A percentile compares a stretch with the other conserved stretches of the same genome.
phyloP scores from a whole-genome alignment of 2,888 invertebrate species.

The Drosophila ochracea region DNA sequence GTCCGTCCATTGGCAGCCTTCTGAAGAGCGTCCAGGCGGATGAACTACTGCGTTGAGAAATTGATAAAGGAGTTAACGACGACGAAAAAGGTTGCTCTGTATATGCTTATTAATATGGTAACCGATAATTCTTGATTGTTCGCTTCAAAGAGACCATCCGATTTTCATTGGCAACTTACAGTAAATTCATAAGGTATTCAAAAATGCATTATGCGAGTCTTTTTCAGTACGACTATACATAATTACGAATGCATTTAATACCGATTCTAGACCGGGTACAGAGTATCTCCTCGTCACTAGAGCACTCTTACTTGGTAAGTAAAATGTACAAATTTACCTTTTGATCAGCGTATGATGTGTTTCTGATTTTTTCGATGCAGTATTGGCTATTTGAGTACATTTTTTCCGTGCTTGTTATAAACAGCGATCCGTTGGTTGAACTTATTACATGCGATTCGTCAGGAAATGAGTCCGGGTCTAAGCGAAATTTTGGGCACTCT shows the following conservation, averaged over 20 bases:
- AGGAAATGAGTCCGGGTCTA: constrained; percentile 75
- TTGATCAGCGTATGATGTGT: constrained; percentile 56
- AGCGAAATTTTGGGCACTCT: constrained; percentile 80
- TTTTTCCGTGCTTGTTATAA: constrained; percentile 66
- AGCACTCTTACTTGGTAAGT: neutral
- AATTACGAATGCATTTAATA: neutral
- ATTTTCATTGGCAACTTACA: neutral
- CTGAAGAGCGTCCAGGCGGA: neutral
- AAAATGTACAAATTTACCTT: constrained; percentile 66
- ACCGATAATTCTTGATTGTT: neutral
- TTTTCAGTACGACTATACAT: neutral
- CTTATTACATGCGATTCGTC: constrained; percentile 81
- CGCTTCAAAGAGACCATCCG: neutral
- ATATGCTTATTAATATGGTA: neutral
- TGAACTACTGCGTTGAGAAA: neutral
- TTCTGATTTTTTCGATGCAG: constrained; percentile 81
- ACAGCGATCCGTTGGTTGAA: constrained; percentile 79
- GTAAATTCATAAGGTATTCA: neutral
- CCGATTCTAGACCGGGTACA: neutral
- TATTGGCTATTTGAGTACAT: constrained; percentile 79
- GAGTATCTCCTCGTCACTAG: neutral
- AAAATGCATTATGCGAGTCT: neutral
- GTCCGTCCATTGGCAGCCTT: neutral
- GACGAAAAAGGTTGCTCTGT: neutral
- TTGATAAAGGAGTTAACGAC: neutral